phyloP scores from a whole-genome alignment of 2,113 vertebrate genomes.

The Dendropsophus ebraccatus region DNA sequence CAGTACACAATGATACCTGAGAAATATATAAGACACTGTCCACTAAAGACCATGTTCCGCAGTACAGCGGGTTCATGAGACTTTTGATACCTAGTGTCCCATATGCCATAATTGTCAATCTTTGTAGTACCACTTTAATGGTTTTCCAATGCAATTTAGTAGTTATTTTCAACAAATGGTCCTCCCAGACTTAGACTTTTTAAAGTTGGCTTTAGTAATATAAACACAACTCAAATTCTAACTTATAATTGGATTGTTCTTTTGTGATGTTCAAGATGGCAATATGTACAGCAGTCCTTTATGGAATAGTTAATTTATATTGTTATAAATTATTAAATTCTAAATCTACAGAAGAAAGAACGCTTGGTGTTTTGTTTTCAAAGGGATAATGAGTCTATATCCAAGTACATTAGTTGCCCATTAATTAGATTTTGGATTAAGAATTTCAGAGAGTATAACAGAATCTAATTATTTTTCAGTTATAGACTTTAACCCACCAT shows the following conservation, averaged over 20 bases:
- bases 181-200: background rate
- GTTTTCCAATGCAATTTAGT: too few relatives aligned
- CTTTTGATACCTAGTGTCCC: too few relatives aligned
- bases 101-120: too few relatives aligned
- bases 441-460: constrained; percentile 11
- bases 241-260: background rate
- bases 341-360: constrained; percentile 10
- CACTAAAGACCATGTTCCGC: too few relatives aligned
- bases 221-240: background rate
- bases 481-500: background rate
- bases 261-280: constrained; percentile 14
- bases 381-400: constrained; percentile 21
- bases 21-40: too few relatives aligned
- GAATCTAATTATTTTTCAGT: constrained; percentile 13
- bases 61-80: too few relatives aligned
- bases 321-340: constrained; percentile 21
- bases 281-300: background rate
- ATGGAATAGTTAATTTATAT: constrained; percentile 29
- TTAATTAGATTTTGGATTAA: constrained; percentile 37
- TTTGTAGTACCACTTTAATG: too few relatives aligned
- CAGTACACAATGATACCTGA: too few relatives aligned
- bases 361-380: constrained; percentile 22
- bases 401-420: constrained; percentile 2
- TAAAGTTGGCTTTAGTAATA: background rate
- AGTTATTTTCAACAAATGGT: too few relatives aligned